Percentiles rank a stretch among this genome's conserved stretches.
Evolutionary conservation across 2,888 invertebrate species (phyloP).

Genomic region (Sisyra nigra): DNA sequence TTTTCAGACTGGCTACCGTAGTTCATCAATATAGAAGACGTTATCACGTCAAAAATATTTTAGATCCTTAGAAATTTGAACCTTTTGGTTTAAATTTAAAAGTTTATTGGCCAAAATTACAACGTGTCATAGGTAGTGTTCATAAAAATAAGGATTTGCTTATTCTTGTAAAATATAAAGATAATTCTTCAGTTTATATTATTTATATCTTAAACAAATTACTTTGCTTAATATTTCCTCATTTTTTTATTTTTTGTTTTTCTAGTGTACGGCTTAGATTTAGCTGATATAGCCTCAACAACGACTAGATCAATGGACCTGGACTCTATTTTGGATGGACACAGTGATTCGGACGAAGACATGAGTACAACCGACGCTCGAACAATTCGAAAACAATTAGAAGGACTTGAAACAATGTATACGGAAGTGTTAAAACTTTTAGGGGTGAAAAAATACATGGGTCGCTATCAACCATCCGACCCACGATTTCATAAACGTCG

Average conservation of each 20-base stretch:
- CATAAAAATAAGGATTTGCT: no score
- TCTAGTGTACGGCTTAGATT: conserved; percentile 54
- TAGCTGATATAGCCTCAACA: conserved; percentile 61
- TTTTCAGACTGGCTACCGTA: no score
- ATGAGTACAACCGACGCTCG: conserved; percentile 60
- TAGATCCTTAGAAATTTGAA: no score
- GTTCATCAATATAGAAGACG: no score
- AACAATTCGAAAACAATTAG: conserved; percentile 62
- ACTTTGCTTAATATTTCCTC: background rate
- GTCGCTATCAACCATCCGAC: conserved; percentile 37
- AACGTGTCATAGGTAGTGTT: background rate
- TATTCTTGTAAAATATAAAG: no score
- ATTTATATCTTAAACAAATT: conserved; percentile 1
- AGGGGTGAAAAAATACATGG: conserved; percentile 33
- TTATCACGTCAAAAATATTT: no score
- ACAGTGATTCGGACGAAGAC: conserved; percentile 51
- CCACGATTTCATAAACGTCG: conserved; percentile 36
- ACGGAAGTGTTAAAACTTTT: conserved; percentile 52
- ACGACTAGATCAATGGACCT: conserved; percentile 61
- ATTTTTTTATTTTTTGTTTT: conserved; percentile 11
- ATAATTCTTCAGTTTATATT: background rate
- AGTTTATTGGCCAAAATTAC: background rate
- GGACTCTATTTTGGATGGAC: conserved; percentile 61
- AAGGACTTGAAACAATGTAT: conserved; percentile 76
- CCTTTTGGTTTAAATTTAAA: no score